Evolutionary conservation across 2,888 invertebrate genomes (phyloP), one percentile per base, ranked within the genome.

Genomic region (Hydropsyche betteni): DNA sequence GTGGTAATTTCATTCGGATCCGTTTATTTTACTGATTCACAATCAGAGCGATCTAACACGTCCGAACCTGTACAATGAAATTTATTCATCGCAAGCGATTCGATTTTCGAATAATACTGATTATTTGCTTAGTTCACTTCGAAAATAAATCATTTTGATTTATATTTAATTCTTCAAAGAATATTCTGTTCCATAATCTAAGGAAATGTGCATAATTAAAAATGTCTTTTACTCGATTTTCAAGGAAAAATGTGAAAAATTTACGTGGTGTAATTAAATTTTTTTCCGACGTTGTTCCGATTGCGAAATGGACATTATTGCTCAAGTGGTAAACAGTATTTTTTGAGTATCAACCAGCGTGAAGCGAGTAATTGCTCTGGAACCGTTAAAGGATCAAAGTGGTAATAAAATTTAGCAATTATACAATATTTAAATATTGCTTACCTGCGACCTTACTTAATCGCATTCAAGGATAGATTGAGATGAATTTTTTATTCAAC

Each of bases 331-430:
- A 64, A 7, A 36, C 58, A 58, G 58, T 64, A 36, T 64, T 64
- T 44, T 64, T 64, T n/a, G 12, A 64, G 34, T 36, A 64, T 64
- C 36, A 64, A 64, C 36, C 7, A 64, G 36, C 64, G 64, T 64
- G 64, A 64, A 64, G 64, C 64, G 64, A 64, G 34, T 64, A 64
- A 64, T 64, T 64, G 64, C 64, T 64, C 8, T 36, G 64, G 36
- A 64, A 64, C 64, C 64, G 64, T 64, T 64, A 64, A 64, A 64
- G 64, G 64, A 64, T 64, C 64, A 64, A 64, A 24, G 64, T 36
- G 34, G 34, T 64, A 10, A 64, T 58, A 16, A 24, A 58, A 58
- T 61, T 14, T 55, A 16, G 16, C 33, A 61, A 61, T 61, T 61
- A 61, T 61, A 61, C 61, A 61, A 61, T 64, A 64, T 64, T 36